Base-by-base conservation (phyloP, 1,140 invertebrate genomes). In the Drosophila virilis region DNA sequence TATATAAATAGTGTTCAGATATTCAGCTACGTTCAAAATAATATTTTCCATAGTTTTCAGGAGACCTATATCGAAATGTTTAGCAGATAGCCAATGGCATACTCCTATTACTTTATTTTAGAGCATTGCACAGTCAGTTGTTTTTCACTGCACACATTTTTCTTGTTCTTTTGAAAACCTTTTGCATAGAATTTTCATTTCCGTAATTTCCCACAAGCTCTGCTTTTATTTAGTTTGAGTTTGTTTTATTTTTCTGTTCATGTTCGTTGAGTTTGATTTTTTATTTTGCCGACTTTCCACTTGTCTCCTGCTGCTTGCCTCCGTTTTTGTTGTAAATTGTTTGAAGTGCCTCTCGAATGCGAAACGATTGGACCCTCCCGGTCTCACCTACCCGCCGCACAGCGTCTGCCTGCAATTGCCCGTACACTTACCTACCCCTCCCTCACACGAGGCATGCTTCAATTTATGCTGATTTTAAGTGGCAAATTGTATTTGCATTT, bases 401-500 rank as follows among this genome's bases (percentile, higher is more conserved):
- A 6, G 8, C 28, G 6, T 10, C 1, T 37, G 8, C 38, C 43
- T 17, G 22, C 37, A 28, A 15, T 38, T 33, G 37, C 64, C 37
- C 46, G 17, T 51, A 69, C 68, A 65, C 59, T 57, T 55, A 46
- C 22, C 22, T 4, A 28, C 22, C 22, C 22, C 22, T 28, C 22
- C 51, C 35, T 51, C 48, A 38, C 64, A 7, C 15, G 13, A 13
- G 28, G 54, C 38, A 43, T 58, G 68, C 76, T 74, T 55, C 69
- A 86, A 71, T 86, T 89, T 86, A 85, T 89, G 76, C 77, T 71
- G 73, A 89, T 83, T 88, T 83, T 74, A 83, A 86, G 84, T 89
- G 83, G 84, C 83, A 89, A 88, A 88, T 88, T 88, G 84, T 89
- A 83, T 77, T 89, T 89, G 77, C 77, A 89, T 89, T 89, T 89